Base-by-base conservation (phyloP, 2,113 vertebrate genomes). In the Sardina pilchardus region DNA sequence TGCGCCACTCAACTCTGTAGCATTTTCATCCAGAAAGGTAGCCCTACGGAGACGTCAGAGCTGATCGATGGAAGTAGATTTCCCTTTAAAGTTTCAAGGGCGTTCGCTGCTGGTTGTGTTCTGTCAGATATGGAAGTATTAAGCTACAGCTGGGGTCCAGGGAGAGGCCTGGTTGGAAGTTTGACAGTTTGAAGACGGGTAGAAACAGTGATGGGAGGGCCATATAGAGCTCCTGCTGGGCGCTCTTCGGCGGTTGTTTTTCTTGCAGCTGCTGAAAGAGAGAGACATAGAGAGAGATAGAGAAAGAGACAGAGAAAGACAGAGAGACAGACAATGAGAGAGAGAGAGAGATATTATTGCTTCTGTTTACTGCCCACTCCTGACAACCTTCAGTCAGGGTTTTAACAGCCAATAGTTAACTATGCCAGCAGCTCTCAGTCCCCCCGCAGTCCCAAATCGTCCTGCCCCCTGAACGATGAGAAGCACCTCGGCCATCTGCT, bases 81-180 rank as follows among this genome's bases (percentile, higher is more conserved):
- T 36, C 16, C 34, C 71, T 34, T 78, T 36, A 78, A 78, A 78
- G 30, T 78, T 78, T 78, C 71, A 78, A 78, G 71, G 71, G 71
- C 71, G 71, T 78, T 36, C 12, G 71, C 2, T 78, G 30, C 9
- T 82, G 19, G 80, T 78, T 83, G 63, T n/a, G 24, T 86, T 81
- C 43, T 75, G 50, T 80, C 36, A 43, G 30, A 71, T 63, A 44
- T 17, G 6, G 24, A 53, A 80, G 30, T 87, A 75, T 83, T 56
- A 53, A 83, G 86, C 82, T 82, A 86, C 78, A 80, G 53, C 16
- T 85, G 36, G 14, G 53, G 56, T 67, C 82, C 80, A n/a, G 42
- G 44, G 82, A 50, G 45, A 85, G 71, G 83, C 85, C 78, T 82
- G 75, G 87, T 86, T 80, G 14, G 24, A 85, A 80, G 86, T 53